A percentile compares a stretch with the other conserved stretches of the same genome.
phyloP scores from a whole-genome alignment of 2,888 invertebrate species.

The Drosophila lacicola region DNA sequence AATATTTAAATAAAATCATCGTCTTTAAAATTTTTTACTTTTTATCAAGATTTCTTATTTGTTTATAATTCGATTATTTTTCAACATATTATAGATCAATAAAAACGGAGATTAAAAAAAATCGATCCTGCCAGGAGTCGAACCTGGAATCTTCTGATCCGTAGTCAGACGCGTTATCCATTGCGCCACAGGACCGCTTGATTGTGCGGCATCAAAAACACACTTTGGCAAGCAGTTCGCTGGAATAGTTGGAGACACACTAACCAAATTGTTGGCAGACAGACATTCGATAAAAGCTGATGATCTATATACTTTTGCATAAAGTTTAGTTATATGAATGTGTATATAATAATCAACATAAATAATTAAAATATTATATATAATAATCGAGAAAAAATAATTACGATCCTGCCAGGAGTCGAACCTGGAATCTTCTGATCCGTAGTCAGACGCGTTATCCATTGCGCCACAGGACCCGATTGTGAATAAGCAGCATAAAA shows the following conservation, averaged over 20 bases:
- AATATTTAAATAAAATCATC: no score
- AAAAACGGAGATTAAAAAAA: slow-evolving; percentile 1
- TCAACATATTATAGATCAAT: no score
- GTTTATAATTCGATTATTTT: no score
- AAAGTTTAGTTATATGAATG: no score
- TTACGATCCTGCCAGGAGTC: slow-evolving; percentile 84
- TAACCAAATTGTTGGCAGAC: no score
- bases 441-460: slow-evolving; percentile 85
- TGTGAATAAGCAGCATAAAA: rapidly evolving
- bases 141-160: slow-evolving; percentile 85
- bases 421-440: slow-evolving; percentile 85
- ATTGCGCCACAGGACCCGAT: slow-evolving; percentile 83
- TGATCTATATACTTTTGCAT: no score
- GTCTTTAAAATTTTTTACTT: no score
- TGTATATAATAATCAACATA: background rate
- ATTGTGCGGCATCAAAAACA: rapidly evolving
- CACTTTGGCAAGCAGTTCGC: background rate
- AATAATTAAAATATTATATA: no score
- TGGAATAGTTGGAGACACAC: no score
- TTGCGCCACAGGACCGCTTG: slow-evolving; percentile 83
- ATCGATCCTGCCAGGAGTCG: slow-evolving; percentile 84
- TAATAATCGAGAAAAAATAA: slow-evolving; percentile 4
- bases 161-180: slow-evolving; percentile 85
- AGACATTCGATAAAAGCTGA: no score
- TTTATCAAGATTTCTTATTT: no score